These are phyloP conservation scores for Nannoperca obscura DNA, from an alignment of 2,797 vertebrate genomes.

Conservation along the genomic window DNA sequence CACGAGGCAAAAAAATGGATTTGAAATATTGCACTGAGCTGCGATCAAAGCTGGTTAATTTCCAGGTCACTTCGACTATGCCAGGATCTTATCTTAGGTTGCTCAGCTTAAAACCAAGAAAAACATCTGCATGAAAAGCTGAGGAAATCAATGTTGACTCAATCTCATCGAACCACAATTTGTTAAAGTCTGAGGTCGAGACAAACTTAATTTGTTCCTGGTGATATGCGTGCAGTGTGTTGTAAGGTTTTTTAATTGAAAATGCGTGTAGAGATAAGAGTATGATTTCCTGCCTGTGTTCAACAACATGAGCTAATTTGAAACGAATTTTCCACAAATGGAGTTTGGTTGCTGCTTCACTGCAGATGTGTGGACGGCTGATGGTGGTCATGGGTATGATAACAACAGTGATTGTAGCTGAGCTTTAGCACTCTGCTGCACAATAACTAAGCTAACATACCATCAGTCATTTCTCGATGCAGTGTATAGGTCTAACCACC, in stretches of 20 bases:
- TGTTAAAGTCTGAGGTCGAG: conserved; percentile 7
- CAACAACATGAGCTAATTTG: conserved; percentile 28
- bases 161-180: conserved; percentile 28
- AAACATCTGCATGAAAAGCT: conserved; percentile 70
- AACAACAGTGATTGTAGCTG: conserved; percentile 8
- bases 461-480: conserved; percentile 7
- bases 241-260: conserved; percentile 45
- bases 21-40: background rate
- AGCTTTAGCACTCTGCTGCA: conserved; percentile 10
- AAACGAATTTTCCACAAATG: conserved; percentile 7
- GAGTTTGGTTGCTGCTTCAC: conserved; percentile 24
- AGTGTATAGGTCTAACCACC: background rate
- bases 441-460: conserved; percentile 30
- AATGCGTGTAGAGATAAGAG: conserved; percentile 34
- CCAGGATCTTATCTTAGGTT: conserved; percentile 48
- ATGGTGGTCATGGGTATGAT: conserved; percentile 18
- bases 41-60: conserved; percentile 21
- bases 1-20: background rate
- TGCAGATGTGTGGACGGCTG: conserved; percentile 28
- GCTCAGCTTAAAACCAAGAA: conserved; percentile 65
- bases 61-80: conserved; percentile 15
- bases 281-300: conserved; percentile 39
- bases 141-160: conserved; percentile 63
- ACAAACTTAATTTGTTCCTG: conserved; percentile 39
- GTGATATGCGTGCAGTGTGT: conserved; percentile 19